phyloP scores from a whole-genome alignment of 2,797 vertebrate genomes.

The Helicolenus hilgendorfi region DNA sequence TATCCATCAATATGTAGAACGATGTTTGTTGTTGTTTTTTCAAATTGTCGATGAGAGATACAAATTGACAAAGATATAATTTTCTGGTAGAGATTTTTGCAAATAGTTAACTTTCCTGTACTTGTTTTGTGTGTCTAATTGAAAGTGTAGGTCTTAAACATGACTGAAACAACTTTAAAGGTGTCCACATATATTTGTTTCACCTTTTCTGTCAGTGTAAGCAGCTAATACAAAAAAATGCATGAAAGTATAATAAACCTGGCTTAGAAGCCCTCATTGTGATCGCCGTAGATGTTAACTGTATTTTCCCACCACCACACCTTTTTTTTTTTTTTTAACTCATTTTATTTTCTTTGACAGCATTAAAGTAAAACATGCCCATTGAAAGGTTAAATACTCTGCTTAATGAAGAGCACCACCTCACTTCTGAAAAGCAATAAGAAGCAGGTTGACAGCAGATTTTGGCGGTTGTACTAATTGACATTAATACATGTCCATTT shows the following conservation, averaged over 20 bases:
- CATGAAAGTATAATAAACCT: background rate
- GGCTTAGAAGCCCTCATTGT: no score
- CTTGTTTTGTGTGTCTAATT: background rate
- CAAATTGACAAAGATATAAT: background rate
- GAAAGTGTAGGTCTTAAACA: background rate
- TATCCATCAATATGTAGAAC: background rate
- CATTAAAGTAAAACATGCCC: background rate
- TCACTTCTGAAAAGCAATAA: constrained; percentile 28
- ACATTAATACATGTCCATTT: constrained; percentile 82
- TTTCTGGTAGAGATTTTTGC: no score
- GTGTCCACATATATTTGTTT: background rate
- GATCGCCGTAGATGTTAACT: background rate
- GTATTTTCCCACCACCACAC: background rate
- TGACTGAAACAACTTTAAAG: background rate
- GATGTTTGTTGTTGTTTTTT: background rate
- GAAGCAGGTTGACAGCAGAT: constrained; percentile 70
- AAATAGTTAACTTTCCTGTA: background rate
- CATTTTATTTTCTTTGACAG: background rate
- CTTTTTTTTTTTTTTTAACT: background rate
- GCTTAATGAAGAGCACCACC: constrained; percentile 10
- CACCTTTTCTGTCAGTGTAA: background rate
- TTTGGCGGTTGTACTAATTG: constrained; percentile 81
- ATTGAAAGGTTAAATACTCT: constrained; percentile 21
- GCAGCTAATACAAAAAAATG: background rate
- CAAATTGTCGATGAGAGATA: background rate